A percentile compares a stretch with the other conserved stretches of the same genome.
Conservation (phyloP, 2,797 vertebrate species). For the Melopsittacus undulatus region DNA sequence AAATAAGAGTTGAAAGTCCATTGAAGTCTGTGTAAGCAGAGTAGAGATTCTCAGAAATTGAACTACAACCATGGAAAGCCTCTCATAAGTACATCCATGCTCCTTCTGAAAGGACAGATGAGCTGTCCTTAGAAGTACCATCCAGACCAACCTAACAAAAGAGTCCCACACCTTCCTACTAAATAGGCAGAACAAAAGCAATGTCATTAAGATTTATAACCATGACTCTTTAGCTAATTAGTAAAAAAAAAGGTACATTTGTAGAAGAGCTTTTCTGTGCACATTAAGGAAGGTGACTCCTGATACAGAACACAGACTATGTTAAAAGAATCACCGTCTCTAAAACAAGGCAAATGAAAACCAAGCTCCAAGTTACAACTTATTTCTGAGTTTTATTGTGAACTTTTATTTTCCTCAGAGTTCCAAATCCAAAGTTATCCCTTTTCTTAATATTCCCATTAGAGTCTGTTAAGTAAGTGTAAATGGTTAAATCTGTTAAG, state of each 20-base stretch:
- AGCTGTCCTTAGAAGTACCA: neutral
- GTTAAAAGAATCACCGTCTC: neutral
- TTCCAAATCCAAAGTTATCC: neutral
- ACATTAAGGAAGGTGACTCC: neutral
- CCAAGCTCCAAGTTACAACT: neutral
- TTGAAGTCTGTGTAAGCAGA: neutral
- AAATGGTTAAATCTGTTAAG: neutral
- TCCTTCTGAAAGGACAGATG: neutral
- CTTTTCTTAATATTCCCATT: neutral
- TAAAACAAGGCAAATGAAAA: neutral
- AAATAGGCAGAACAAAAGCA: neutral
- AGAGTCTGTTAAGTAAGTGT: neutral
- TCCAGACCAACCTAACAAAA: neutral
- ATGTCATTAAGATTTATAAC: neutral
- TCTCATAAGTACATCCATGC: neutral
- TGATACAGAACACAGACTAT: neutral
- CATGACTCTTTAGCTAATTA: neutral
- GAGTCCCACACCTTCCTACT: neutral
- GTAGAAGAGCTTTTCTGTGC: neutral
- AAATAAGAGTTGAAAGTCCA: conserved; percentile 10
- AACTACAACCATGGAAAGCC: neutral
- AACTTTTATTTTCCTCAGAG: neutral
- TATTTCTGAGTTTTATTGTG: neutral
- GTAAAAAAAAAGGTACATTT: neutral
- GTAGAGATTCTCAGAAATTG: neutral